Percentiles rank a stretch among this genome's conserved stretches.
These are phyloP conservation scores for Meloidogyne exigua DNA, from an alignment of 1,140 invertebrate species.

Conservation along the genomic window DNA sequence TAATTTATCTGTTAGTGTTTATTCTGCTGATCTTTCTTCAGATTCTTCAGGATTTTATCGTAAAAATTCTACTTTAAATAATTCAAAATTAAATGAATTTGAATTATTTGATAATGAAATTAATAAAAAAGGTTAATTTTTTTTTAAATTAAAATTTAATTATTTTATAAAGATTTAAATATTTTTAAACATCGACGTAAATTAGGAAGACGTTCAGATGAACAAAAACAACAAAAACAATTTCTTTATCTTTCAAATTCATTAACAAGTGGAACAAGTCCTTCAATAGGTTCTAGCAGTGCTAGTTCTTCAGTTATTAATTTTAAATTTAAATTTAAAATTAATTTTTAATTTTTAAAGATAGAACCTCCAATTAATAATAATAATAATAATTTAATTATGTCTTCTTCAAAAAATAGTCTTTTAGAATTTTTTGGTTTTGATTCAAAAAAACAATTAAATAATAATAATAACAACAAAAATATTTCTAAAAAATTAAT, in stretches of 20 bases:
- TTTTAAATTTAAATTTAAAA: neutral
- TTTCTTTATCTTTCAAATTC: conserved; percentile 15
- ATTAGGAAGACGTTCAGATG: conserved; percentile 17
- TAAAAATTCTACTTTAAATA: conserved; percentile 13
- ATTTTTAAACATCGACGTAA: conserved; percentile 14
- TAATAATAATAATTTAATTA: conserved; percentile 4
- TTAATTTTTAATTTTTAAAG: conserved; percentile 10
- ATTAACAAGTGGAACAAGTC: conserved; percentile 18
- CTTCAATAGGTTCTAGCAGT: conserved; percentile 8
- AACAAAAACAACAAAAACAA: conserved; percentile 13
- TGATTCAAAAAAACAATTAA: conserved; percentile 1
- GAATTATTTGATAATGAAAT: neutral
- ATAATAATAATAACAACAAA: neutral
- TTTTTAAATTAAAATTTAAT: neutral
- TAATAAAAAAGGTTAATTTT: neutral
- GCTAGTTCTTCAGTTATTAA: conserved; percentile 26
- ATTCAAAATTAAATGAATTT: conserved; percentile 4
- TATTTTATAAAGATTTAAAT: conserved; percentile 6
- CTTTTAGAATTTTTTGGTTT: conserved; percentile 28
- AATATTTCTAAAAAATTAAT: neutral
- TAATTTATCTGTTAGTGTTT: conserved; percentile 25
- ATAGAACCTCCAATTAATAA: conserved; percentile 9
- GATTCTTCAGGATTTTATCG: conserved; percentile 18
- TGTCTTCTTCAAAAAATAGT: conserved; percentile 21
- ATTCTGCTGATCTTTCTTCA: conserved; percentile 35